Conservation (phyloP, 2,113 vertebrate species). For the Campylorhamphus procurvoides region DNA sequence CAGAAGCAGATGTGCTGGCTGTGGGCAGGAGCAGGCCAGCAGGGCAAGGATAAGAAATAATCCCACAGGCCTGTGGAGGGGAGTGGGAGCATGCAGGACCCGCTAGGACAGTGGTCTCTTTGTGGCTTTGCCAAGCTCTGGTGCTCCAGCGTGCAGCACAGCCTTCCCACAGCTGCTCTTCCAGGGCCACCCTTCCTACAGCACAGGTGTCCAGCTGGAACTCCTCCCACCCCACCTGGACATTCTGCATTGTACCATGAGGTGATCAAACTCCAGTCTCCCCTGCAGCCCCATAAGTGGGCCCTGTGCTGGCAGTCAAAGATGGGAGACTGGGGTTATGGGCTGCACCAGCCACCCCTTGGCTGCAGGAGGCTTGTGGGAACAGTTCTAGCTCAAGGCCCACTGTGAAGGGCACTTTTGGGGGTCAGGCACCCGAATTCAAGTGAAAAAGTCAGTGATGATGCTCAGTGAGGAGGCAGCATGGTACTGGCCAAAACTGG, state of each 20-base stretch:
- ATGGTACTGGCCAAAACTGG: not conserved
- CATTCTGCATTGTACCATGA: not conserved
- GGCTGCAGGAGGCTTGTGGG: not conserved
- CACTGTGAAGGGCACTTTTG: not conserved
- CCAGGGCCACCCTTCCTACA: not conserved
- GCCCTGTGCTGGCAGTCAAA: not conserved
- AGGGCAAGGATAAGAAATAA: not conserved
- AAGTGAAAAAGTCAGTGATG: not conserved
- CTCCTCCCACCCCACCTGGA: not conserved
- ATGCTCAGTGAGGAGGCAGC: not conserved
- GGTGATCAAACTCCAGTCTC: not conserved
- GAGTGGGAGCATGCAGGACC: not conserved
- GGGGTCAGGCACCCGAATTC: not conserved
- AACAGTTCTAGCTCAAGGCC: not conserved
- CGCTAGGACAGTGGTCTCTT: not conserved
- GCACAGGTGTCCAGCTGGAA: fast-evolving
- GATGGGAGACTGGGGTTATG: not conserved
- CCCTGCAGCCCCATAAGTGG: not conserved
- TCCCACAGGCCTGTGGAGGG: not conserved
- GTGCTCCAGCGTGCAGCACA: fast-evolving
- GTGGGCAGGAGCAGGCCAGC: fast-evolving
- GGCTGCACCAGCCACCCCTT: not conserved
- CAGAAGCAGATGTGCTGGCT: not conserved
- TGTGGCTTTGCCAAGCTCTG: not conserved
- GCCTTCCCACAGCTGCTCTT: not conserved